These are phyloP conservation scores for Cranoglanis bouderius DNA, from an alignment of 2,113 vertebrate genomes.

Conservation along the genomic window DNA sequence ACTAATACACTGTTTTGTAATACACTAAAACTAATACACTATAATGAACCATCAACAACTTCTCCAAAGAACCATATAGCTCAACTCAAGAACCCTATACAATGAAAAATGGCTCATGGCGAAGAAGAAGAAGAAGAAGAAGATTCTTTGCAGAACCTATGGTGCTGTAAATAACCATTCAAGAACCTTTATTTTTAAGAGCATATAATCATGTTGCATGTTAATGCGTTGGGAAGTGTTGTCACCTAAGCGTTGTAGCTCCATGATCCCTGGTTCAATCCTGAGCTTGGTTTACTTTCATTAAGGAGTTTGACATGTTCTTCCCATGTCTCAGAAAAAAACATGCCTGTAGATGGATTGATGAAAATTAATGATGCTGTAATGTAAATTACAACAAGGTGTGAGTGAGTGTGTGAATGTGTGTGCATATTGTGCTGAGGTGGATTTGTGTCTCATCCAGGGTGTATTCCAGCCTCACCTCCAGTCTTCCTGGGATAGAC, in stretches of 20 bases:
- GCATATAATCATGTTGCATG: neutral
- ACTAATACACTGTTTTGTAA: too few relatives aligned
- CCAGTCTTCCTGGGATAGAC: neutral
- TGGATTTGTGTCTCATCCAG: slow-evolving; percentile 1
- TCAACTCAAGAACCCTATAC: too few relatives aligned
- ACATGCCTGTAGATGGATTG: neutral
- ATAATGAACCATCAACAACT: too few relatives aligned
- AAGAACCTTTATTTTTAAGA: too few relatives aligned
- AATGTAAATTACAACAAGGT: neutral
- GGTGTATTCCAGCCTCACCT: neutral
- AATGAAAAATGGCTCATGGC: too few relatives aligned
- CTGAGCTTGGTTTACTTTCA: neutral
- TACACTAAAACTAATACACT: too few relatives aligned
- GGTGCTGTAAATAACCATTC: too few relatives aligned
- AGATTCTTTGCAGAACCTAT: too few relatives aligned
- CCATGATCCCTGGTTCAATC: neutral
- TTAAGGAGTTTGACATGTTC: neutral
- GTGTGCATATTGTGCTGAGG: neutral
- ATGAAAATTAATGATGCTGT: neutral
- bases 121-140: too few relatives aligned
- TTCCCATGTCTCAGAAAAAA: neutral
- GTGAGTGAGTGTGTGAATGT: neutral
- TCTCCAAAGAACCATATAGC: too few relatives aligned
- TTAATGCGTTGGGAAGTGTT: neutral
- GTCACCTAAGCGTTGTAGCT: neutral